Evolutionary conservation across 92 coral and sea anemone genomes (phyloP).

Genomic region (Galaxea fascicularis): DNA sequence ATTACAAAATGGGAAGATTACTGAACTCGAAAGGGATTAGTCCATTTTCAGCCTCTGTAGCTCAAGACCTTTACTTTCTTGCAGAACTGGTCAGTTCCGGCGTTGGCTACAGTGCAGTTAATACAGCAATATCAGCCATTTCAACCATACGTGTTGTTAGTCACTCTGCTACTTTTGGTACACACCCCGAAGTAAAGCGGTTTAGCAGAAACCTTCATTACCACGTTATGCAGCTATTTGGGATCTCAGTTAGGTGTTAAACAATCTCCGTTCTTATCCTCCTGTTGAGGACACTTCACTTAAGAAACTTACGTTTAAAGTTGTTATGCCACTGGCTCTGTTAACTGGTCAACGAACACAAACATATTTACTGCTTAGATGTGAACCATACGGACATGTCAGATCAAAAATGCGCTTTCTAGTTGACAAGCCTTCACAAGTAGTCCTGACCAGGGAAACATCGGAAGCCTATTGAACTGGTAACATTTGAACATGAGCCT

Average conservation of each 20-base stretch:
- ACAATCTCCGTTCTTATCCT: slow-evolving; percentile 31
- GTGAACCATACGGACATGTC: slow-evolving; percentile 24
- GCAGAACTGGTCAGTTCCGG: no score
- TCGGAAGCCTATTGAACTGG: no score
- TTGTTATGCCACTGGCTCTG: slow-evolving; percentile 59
- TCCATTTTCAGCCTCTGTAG: no score
- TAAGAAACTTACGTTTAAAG: slow-evolving; percentile 35
- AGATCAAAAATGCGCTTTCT: slow-evolving; percentile 30
- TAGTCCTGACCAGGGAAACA: slow-evolving; percentile 56
- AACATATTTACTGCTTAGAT: slow-evolving; percentile 46
- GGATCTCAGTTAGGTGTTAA: slow-evolving; percentile 53
- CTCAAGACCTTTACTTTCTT: no score
- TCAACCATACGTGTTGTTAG: slow-evolving; percentile 23
- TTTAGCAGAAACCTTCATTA: slow-evolving; percentile 41
- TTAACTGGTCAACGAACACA: no score
- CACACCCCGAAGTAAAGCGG: slow-evolving; percentile 52
- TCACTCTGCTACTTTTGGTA: slow-evolving; percentile 42
- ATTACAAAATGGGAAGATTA: no score
- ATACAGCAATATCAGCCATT: slow-evolving; percentile 47
- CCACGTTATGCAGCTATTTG: slow-evolving; percentile 49
- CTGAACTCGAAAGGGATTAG: no score
- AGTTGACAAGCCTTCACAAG: slow-evolving; percentile 41
- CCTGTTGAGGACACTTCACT: slow-evolving; percentile 18
- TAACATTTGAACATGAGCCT: no score
- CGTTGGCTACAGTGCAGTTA: no score